A percentile compares a stretch with the other conserved stretches of the same genome.
Evolutionary conservation across 2,888 invertebrate species (phyloP).

Genomic region (Drosophila neonasuta): DNA sequence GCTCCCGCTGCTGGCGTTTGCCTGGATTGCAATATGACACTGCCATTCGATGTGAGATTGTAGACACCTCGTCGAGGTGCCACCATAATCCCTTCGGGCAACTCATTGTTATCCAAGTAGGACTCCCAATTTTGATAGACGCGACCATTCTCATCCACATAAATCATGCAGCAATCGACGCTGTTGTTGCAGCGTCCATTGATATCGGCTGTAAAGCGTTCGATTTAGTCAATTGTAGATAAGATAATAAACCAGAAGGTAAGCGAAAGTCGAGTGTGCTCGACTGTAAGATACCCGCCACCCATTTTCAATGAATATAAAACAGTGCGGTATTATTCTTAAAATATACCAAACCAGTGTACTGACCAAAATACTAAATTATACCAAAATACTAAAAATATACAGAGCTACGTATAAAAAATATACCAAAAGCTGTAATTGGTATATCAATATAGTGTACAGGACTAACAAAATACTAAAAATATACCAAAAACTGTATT

Average conservation of each 20-base stretch:
- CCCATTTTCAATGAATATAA: too few relatives aligned
- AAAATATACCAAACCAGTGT: too few relatives aligned
- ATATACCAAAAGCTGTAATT: too few relatives aligned
- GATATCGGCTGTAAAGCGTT: conserved; percentile 24
- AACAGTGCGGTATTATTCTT: too few relatives aligned
- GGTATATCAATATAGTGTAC: too few relatives aligned
- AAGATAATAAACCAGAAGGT: background rate
- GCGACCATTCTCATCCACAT: conserved; percentile 80
- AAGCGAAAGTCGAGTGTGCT: background rate
- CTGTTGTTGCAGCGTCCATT: conserved; percentile 52
- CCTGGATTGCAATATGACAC: conserved; percentile 64
- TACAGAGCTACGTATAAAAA: too few relatives aligned
- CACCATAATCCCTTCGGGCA: conserved; percentile 82
- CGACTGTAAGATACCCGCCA: too few relatives aligned
- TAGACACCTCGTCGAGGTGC: conserved; percentile 82
- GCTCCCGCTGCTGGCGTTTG: conserved; percentile 68
- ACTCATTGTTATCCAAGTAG: conserved; percentile 82
- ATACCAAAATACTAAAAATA: too few relatives aligned
- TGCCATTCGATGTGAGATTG: conserved; percentile 31
- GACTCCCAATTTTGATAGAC: conserved; percentile 83
- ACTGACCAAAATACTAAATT: too few relatives aligned
- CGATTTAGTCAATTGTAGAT: background rate
- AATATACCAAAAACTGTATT: too few relatives aligned
- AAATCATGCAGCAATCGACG: conserved; percentile 78
- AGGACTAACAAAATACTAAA: too few relatives aligned